Conservation (phyloP, 92 coral and sea anemone genomes). For the Parazoanthus swiftii region DNA sequence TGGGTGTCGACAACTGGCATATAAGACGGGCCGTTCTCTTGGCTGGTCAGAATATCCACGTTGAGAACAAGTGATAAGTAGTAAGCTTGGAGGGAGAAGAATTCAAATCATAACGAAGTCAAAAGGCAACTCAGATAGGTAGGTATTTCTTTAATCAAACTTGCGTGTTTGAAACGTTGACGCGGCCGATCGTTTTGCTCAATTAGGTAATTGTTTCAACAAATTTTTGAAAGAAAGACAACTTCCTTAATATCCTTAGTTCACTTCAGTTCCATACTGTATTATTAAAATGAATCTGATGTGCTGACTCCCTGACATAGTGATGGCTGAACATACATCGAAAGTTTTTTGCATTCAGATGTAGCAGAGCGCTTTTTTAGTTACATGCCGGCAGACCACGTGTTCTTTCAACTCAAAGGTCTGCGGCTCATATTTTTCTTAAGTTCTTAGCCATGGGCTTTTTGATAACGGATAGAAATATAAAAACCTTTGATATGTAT, state of each 20-base stretch:
- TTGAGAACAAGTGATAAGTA: background rate
- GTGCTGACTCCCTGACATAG: too few species aligned
- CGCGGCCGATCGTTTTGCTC: background rate
- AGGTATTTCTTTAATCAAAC: background rate
- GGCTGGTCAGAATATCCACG: background rate
- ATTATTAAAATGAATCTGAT: background rate
- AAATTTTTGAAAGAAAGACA: background rate
- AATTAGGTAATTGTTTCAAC: background rate
- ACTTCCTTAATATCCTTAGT: background rate
- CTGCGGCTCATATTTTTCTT: background rate
- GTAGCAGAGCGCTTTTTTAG: background rate
- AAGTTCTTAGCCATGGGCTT: background rate
- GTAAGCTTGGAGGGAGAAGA: background rate
- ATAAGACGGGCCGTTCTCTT: background rate
- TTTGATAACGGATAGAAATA: background rate
- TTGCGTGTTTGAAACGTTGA: background rate
- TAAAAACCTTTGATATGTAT: too few species aligned
- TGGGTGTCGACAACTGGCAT: background rate
- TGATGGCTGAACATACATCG: background rate
- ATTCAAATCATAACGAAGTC: background rate
- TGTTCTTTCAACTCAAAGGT: background rate
- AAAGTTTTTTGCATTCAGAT: background rate
- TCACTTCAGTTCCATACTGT: background rate
- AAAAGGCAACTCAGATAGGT: background rate
- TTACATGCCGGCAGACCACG: background rate